Conservation (phyloP, 2,113 vertebrate species). For the Oryzias curvinotus region DNA sequence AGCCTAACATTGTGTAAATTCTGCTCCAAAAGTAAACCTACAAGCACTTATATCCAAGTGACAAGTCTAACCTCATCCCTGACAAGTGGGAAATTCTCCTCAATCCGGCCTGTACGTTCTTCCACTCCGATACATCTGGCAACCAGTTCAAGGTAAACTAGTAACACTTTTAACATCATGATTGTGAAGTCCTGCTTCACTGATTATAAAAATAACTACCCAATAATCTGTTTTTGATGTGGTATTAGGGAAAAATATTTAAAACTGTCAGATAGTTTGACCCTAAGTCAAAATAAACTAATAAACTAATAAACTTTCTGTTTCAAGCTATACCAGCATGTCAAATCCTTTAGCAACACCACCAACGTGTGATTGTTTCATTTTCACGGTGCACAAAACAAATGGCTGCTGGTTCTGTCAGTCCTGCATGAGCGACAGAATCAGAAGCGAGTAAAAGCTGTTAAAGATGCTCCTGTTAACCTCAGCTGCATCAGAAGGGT, state of each 20-base stretch:
- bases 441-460: too few species aligned
- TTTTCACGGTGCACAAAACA: neutral
- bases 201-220: neutral
- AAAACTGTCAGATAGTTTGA: too few species aligned
- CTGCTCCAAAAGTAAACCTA: conserved; percentile 50
- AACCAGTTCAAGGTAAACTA: conserved; percentile 55
- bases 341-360: too few species aligned
- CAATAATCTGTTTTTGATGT: too few species aligned
- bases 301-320: too few species aligned
- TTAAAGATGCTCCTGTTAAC: neutral
- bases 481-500: neutral
- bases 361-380: neutral
- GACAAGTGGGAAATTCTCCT: conserved; percentile 56
- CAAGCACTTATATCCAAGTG: conserved; percentile 29
- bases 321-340: too few species aligned
- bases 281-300: too few species aligned
- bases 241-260: too few species aligned
- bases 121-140: conserved; percentile 49
- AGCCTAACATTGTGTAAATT: neutral
- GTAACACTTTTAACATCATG: neutral
- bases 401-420: too few species aligned
- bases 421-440: too few species aligned
- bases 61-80: neutral
- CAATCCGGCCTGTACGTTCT: conserved; percentile 20
- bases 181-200: neutral